A percentile compares a stretch with the other conserved stretches of the same genome.
Evolutionary conservation across 2,888 invertebrate genomes (phyloP).

Genomic region (Troglohyphantes excavatus): DNA sequence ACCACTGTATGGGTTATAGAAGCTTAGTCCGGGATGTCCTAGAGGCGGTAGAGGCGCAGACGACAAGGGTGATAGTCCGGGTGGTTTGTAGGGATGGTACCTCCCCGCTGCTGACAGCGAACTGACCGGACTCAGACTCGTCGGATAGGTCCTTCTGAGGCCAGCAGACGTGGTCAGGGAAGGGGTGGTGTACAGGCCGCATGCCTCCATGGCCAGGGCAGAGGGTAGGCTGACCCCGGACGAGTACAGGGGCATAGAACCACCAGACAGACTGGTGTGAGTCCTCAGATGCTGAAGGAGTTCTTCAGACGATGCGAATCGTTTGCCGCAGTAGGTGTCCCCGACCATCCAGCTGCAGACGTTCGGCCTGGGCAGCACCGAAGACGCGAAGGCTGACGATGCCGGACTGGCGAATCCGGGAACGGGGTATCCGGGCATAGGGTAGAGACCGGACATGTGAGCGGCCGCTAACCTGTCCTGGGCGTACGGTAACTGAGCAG

Average conservation of each 20-base stretch:
- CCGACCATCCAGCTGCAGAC: slow-evolving; percentile 98
- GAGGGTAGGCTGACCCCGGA: slow-evolving; percentile 70
- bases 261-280: slow-evolving; percentile 86
- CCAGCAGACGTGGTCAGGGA: slow-evolving; percentile 85
- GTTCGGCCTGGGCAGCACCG: slow-evolving; percentile 83
- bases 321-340: slow-evolving; percentile 94
- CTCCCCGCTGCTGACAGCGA: slow-evolving; percentile 84
- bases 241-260: slow-evolving; percentile 60
- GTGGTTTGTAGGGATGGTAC: slow-evolving; percentile 96
- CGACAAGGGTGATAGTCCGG: slow-evolving; percentile 70
- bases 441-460: slow-evolving; percentile 82
- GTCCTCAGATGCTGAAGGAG: slow-evolving; percentile 94
- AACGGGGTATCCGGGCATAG: slow-evolving; percentile 71
- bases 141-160: slow-evolving; percentile 90
- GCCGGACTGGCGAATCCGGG: slow-evolving; percentile 78
- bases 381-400: slow-evolving; percentile 81
- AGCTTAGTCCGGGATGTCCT: slow-evolving; percentile 73
- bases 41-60: slow-evolving; percentile 70
- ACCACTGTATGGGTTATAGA: slow-evolving; percentile 76
- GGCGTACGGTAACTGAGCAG: slow-evolving; percentile 90
- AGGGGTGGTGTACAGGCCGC: slow-evolving; percentile 72
- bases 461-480: slow-evolving; percentile 86
- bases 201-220: slow-evolving; percentile 77
- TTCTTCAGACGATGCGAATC: slow-evolving; percentile 95
- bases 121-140: slow-evolving; percentile 89